Evolutionary conservation across 2,797 vertebrate genomes (phyloP).

Genomic region (Malacoctenus gilli): DNA sequence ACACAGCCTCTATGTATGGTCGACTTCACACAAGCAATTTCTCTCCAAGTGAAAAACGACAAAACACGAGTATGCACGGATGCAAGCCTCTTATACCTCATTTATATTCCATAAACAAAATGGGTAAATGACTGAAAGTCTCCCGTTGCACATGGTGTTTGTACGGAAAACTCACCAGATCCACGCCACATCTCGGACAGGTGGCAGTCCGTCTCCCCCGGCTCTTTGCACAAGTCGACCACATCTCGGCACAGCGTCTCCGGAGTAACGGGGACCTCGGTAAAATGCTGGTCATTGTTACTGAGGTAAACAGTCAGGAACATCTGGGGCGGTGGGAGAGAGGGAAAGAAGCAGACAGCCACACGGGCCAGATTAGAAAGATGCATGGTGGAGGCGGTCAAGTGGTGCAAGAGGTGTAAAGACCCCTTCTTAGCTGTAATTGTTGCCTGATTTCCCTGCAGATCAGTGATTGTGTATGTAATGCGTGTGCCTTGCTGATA

Average conservation of each 20-base stretch:
- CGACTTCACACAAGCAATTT: slow-evolving; percentile 50
- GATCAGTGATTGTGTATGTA: slow-evolving; percentile 10
- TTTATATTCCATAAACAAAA: slow-evolving; percentile 35
- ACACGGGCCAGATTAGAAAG: slow-evolving; percentile 5
- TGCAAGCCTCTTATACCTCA: slow-evolving; percentile 15
- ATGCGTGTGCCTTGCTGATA: slow-evolving; percentile 26
- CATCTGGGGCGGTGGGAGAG: slow-evolving; percentile 81
- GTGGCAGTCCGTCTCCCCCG: slow-evolving; percentile 92
- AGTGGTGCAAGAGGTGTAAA: slow-evolving; percentile 6
- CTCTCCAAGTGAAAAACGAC: slow-evolving; percentile 54
- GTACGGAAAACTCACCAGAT: slow-evolving; percentile 82
- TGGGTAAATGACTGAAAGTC: slow-evolving; percentile 11
- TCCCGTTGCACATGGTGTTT: neutral
- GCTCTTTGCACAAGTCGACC: slow-evolving; percentile 95
- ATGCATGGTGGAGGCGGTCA: slow-evolving; percentile 3
- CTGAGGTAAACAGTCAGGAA: slow-evolving; percentile 99
- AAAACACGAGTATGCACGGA: slow-evolving; percentile 11
- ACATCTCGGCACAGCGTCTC: slow-evolving; percentile 94
- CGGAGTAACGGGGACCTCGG: slow-evolving; percentile 95
- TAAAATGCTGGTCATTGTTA: slow-evolving; percentile 98
- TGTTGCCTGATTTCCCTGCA: slow-evolving; percentile 13
- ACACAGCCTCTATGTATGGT: slow-evolving; percentile 39
- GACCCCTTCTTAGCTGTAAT: slow-evolving; percentile 20
- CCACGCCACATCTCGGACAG: slow-evolving; percentile 94
- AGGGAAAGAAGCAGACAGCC: neutral